Conservation (phyloP, 2,113 vertebrate genomes). For the Dipodomys ordii region DNA sequence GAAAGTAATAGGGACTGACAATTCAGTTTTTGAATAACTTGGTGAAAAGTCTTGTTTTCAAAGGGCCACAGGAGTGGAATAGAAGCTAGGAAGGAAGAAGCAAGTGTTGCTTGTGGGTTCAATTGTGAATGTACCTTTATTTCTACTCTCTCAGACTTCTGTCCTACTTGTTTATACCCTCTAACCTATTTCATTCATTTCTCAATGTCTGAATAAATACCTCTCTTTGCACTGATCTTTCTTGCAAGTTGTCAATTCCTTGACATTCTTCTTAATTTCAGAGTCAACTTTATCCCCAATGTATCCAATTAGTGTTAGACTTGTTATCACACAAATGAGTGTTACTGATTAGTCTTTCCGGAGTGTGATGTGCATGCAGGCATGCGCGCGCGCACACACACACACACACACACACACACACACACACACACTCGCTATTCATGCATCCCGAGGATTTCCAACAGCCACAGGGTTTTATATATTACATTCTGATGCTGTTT, state of each 20-base stretch:
- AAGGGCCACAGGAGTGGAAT: background rate
- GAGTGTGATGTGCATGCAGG: background rate
- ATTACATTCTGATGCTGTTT: background rate
- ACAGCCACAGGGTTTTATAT: too few relatives aligned
- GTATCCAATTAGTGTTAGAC: background rate
- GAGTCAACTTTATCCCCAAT: background rate
- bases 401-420: background rate
- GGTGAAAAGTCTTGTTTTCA: background rate
- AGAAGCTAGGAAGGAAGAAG: background rate
- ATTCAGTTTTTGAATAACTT: background rate
- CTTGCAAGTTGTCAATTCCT: background rate
- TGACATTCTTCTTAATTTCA: background rate
- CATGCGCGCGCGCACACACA: background rate
- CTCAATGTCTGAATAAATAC: background rate
- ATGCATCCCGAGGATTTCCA: too few relatives aligned
- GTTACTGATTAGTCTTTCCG: background rate
- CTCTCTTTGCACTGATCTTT: background rate
- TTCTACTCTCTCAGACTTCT: background rate
- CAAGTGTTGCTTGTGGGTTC: background rate
- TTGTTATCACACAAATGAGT: background rate
- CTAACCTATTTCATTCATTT: background rate
- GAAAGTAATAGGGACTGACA: background rate
- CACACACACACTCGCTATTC: too few relatives aligned
- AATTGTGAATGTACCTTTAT: rapidly evolving
- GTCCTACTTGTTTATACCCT: background rate